Evolutionary conservation across 2,888 invertebrate genomes (phyloP), one percentile per base, ranked within the genome.

Genomic region (Microchrysa polita): DNA sequence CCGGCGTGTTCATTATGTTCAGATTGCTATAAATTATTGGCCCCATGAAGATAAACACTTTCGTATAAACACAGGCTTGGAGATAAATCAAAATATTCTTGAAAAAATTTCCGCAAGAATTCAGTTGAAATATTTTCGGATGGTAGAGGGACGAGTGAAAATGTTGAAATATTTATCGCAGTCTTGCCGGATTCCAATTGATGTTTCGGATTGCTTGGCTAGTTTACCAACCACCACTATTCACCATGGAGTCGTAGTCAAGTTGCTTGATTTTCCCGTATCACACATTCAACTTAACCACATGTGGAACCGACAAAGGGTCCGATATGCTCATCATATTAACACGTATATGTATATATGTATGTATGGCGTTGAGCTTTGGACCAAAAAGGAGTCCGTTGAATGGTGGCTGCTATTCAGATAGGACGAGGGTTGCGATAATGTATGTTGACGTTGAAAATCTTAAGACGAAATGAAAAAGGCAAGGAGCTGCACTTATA

Each of bases 51-150:
- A 74, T 72, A 72, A 72, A 74, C 60, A 74, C 67, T 67, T 74
- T 74, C 67, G 48, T 72, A 72, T 52, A 72, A 44, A 60, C 12
- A 48, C 14, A 23, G 44, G 14, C 48, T n/a, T 5, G 1, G 23
- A 65, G 34, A 75, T 74, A 75, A 75, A 75, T 75, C 75, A 75
- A 75, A 75, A 74, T 65, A 55, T 61, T 55, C 20, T 55, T 53
- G 52, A 5, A 59, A 75, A 75, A 61, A 75, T 75, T 75, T 75
- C 73, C 73, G 23, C 73, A 65, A 71, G 65, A 73, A 71, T 73
- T 73, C 73, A 63, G 52, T 73, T 75, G 73, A 75, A 75, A 75
- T 75, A 75, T 73, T 73, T 75, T 57, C 75, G 69, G 16, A 12
- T 4, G 48, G 7, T 5, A 48, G 48, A 48, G 48, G n/a, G n/a